phyloP scores from a whole-genome alignment of 2,797 vertebrate species.

The Eurystomus glaucurus region DNA sequence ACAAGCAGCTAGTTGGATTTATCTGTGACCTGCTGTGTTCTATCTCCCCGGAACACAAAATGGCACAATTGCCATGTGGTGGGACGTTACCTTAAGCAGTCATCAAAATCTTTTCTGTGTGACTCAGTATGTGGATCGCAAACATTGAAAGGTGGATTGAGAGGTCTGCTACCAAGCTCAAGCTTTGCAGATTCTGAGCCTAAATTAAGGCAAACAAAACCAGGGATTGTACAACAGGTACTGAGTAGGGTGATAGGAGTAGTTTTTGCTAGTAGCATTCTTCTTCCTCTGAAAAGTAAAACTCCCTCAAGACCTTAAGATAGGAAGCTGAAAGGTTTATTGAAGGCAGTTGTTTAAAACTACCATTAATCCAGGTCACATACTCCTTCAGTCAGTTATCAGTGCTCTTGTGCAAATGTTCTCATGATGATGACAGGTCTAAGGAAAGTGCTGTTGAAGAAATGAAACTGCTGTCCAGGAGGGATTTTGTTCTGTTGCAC shows the following conservation, averaged over 20 bases:
- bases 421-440: neutral
- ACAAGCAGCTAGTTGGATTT: neutral
- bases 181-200: neutral
- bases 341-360: neutral
- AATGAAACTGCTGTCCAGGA: neutral
- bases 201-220: neutral
- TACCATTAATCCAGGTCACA: neutral
- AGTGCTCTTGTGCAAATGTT: neutral
- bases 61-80: neutral
- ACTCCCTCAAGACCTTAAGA: neutral
- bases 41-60: neutral
- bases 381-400: neutral
- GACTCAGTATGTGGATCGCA: neutral
- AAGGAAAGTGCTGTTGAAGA: neutral
- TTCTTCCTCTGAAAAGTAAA: neutral
- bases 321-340: neutral
- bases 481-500: neutral
- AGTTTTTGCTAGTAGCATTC: neutral
- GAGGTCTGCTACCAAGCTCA: neutral
- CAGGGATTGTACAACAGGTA: neutral
- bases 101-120: neutral
- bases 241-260: neutral
- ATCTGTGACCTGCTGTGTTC: neutral
- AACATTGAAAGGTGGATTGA: neutral
- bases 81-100: neutral